Percentiles rank a stretch among this genome's conserved stretches.
Evolutionary conservation across 2,888 invertebrate genomes (phyloP).

Genomic region (Pseudolycoriella hygida): DNA sequence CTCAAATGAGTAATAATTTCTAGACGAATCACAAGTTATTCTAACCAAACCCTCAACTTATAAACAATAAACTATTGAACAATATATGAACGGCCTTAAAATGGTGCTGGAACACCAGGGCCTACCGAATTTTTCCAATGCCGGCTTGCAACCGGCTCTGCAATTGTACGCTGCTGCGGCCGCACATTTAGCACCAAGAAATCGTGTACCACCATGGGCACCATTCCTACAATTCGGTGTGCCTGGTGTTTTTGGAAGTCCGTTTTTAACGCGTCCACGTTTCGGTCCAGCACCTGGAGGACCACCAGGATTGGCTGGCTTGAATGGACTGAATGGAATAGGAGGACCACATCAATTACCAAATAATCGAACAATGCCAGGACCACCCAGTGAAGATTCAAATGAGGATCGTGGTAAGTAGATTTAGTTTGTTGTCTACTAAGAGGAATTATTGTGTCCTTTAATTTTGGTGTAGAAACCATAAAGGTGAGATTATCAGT

Average conservation of each 20-base stretch:
- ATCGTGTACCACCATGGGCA: conserved; percentile 38
- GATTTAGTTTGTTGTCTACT: no score
- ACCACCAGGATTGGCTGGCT: conserved; percentile 7
- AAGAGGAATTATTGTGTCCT: no score
- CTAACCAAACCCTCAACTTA: no score
- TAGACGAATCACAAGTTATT: neutral
- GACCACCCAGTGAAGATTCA: conserved; percentile 36
- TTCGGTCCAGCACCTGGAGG: conserved; percentile 21
- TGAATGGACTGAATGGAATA: conserved; percentile 8
- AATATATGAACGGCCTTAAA: conserved; percentile 12
- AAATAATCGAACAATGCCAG: conserved; percentile 19
- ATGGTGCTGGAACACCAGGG: conserved; percentile 42
- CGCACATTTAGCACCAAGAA: conserved; percentile 30
- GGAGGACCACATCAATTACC: conserved; percentile 16
- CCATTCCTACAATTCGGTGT: conserved; percentile 36
- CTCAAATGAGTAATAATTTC: no score
- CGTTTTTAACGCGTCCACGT: conserved; percentile 18
- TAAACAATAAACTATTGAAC: neutral
- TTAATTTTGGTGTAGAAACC: no score
- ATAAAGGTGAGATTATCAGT: no score
- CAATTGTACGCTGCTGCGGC: conserved; percentile 53
- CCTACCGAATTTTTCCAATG: conserved; percentile 18
- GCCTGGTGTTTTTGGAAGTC: conserved; percentile 27
- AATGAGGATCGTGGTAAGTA: conserved; percentile 35
- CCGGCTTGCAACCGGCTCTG: conserved; percentile 48